Evolutionary conservation across 2,888 invertebrate species (phyloP), one percentile per base, ranked within the genome.

Genomic region (Yponomeuta plumbellus): DNA sequence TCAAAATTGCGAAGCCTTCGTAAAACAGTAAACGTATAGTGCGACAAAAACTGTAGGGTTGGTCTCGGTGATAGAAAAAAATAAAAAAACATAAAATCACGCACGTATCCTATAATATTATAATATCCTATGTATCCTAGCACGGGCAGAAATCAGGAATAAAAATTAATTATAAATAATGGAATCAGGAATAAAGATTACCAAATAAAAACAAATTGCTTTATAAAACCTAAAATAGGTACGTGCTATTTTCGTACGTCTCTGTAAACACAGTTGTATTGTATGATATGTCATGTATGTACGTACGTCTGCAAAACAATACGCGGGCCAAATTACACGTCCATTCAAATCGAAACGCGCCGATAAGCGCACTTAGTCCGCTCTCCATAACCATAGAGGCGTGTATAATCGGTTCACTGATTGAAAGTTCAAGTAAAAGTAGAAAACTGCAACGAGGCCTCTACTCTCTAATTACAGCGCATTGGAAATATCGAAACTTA

Each of bases 341-440:
- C 44, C 0, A 52, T 52, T 59, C 39, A 34, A 34, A 34, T 66
- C 40, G 39, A 52, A 52, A 64, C 58, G 64, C 63, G 57, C 40
- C 44, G 63, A 52, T 57, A 66, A 26, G 63, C 66, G 64, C 59
- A 40, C 34, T 57, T 62, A 66, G 10, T 67, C 64, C 62, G 64
- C 66, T 66, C 58, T 61, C 64, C 20, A 63, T 68, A 68, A 68
- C 66, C 65, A 68, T 66, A 68, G 68, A 66, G 64, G 40, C 23
- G 66, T n/a, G 61, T 52, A 39, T 57, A 65, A 34, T 62, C 61
- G 65, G 67, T 67, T 64, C 67, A 67, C 39, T 63, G 63, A 63
- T 44, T 63, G 83, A 85, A 84, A 86, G 84, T 83, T 81, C 75
- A 76, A 80, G 84, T 85, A 85, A 86, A 86, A 86, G 84, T 81